phyloP scores from a whole-genome alignment of 2,888 invertebrate species.

The Ormyrus pomaceus region DNA sequence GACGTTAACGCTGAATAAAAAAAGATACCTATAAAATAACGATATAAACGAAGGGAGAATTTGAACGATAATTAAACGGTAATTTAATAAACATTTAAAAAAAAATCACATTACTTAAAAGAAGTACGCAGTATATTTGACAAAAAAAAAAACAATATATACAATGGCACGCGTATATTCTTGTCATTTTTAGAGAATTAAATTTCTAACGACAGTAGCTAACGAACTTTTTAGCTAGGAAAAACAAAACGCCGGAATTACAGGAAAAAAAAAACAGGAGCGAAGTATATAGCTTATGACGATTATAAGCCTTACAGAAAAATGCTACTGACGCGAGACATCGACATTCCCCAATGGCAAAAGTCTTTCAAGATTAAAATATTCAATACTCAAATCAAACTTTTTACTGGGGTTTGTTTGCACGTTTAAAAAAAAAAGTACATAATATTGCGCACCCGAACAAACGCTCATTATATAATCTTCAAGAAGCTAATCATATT shows the following conservation, averaged over 20 bases:
- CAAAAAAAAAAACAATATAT: constrained; percentile 58
- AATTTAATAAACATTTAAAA: constrained; percentile 65
- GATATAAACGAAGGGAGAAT: constrained; percentile 32
- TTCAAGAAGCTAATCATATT: constrained; percentile 35
- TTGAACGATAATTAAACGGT: constrained; percentile 43
- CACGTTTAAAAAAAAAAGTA: too few relatives aligned
- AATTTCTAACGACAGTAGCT: constrained; percentile 58
- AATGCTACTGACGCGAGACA: constrained; percentile 54
- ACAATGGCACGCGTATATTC: constrained; percentile 62
- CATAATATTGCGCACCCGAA: too few relatives aligned
- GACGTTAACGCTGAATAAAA: constrained; percentile 42
- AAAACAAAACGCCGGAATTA: not conserved
- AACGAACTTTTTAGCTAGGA: constrained; percentile 41
- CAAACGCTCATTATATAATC: constrained; percentile 22
- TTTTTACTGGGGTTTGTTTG: constrained; percentile 32
- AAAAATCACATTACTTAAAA: constrained; percentile 65
- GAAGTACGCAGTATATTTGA: constrained; percentile 72
- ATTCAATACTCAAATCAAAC: not conserved
- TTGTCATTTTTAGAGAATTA: constrained; percentile 66
- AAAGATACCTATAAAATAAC: constrained; percentile 38
- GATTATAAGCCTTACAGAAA: constrained; percentile 48
- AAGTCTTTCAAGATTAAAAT: constrained; percentile 8
- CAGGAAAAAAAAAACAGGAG: not conserved
- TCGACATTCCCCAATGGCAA: constrained; percentile 24
- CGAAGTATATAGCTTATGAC: not conserved